Conservation (phyloP, 1,140 invertebrate species). For the Habropoda laboriosa region DNA sequence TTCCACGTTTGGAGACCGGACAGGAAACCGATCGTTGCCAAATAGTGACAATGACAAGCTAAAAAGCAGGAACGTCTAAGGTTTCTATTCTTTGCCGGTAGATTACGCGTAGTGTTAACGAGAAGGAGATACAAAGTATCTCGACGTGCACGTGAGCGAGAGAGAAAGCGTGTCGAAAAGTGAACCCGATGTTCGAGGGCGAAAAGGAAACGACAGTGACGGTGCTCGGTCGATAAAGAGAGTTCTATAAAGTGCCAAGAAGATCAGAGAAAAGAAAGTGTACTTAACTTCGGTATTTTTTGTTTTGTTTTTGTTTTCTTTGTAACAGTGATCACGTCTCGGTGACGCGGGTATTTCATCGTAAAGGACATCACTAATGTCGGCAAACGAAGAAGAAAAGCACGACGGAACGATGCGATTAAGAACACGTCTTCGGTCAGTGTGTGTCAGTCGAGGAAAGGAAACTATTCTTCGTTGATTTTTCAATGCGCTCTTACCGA, state of each 20-base stretch:
- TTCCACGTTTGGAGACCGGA: background rate
- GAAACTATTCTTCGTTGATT: conserved; percentile 45
- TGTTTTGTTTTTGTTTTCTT: background rate
- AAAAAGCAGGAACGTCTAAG: background rate
- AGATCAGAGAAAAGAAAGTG: conserved; percentile 4
- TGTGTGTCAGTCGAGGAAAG: conserved; percentile 29
- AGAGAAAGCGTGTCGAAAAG: conserved; percentile 26
- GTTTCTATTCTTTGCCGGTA: conserved; percentile 27
- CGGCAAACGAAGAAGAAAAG: conserved; percentile 9
- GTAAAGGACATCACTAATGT: conserved; percentile 22
- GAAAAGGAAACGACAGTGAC: conserved; percentile 29
- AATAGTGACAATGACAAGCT: background rate
- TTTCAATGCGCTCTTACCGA: background rate
- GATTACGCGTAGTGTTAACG: conserved; percentile 14
- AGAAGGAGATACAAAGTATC: conserved; percentile 1
- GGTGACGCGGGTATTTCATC: background rate
- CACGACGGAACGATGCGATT: conserved; percentile 27
- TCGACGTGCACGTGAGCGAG: background rate
- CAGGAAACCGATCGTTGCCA: conserved; percentile 12
- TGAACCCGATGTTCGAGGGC: conserved; percentile 26
- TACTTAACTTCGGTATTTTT: conserved; percentile 1
- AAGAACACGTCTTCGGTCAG: conserved; percentile 6
- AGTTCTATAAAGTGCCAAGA: conserved; percentile 2
- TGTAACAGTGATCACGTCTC: background rate
- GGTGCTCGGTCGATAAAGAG: conserved; percentile 38